Conservation (phyloP, 2,797 vertebrate genomes). For the Tragelaphus oryx region DNA sequence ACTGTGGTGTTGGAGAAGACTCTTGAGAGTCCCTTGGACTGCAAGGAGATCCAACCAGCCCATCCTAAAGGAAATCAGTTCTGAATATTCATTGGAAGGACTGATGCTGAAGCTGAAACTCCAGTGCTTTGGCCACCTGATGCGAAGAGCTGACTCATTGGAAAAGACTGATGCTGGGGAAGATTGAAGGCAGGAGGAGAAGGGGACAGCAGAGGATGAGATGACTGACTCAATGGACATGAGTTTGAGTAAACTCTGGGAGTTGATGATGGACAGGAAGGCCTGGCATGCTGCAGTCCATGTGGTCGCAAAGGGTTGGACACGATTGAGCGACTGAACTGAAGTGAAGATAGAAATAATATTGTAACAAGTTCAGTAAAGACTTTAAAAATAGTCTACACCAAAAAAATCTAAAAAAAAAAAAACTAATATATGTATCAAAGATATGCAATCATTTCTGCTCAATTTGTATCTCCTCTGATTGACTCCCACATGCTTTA, state of each 20-base stretch:
- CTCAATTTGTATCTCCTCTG: neutral
- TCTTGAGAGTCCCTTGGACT: neutral
- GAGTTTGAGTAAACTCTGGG: neutral
- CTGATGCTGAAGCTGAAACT: neutral
- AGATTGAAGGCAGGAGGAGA: neutral
- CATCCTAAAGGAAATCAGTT: neutral
- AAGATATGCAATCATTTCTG: neutral
- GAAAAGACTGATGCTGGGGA: neutral
- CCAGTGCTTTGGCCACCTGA: neutral
- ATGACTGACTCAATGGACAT: neutral
- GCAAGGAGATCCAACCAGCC: neutral
- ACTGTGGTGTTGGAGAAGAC: neutral
- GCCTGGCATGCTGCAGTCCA: neutral
- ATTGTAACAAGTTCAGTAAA: neutral
- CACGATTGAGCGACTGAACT: neutral
- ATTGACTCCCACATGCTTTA: neutral
- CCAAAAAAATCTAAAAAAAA: neutral
- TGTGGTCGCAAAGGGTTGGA: fast-evolving
- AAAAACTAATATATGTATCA: neutral
- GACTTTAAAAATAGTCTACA: neutral
- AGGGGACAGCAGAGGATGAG: neutral
- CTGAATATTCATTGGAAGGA: neutral
- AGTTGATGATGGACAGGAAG: neutral
- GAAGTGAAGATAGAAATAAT: neutral
- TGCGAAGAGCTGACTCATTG: fast-evolving